Evolutionary conservation across 2,888 invertebrate genomes (phyloP).

Genomic region (Cryptus viduatorius): DNA sequence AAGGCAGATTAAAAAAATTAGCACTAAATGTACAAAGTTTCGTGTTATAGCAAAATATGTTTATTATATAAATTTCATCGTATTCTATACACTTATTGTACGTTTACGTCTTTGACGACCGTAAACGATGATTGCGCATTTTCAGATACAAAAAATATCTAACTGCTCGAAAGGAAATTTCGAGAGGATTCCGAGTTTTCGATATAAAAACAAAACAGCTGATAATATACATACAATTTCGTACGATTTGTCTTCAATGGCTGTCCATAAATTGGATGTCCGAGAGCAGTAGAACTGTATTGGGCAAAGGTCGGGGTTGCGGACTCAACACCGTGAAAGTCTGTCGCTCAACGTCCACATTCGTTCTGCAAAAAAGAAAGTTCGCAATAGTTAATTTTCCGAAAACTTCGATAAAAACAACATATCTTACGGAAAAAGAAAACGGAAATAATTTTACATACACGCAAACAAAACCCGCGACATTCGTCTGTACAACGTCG

Average conservation of each 20-base stretch:
- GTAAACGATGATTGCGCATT: too few species aligned
- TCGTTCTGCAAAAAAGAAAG: conserved; percentile 89
- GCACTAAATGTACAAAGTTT: too few species aligned
- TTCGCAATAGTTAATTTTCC: not conserved
- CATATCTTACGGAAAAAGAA: not conserved
- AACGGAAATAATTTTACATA: conserved; percentile 85
- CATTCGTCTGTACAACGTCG: conserved; percentile 94
- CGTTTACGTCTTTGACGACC: too few species aligned
- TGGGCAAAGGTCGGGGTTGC: conserved; percentile 96
- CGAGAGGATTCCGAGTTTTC: too few species aligned
- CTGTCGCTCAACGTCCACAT: conserved; percentile 95
- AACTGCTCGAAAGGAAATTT: too few species aligned
- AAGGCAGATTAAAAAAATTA: too few species aligned
- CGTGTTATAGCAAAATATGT: conserved; percentile 57
- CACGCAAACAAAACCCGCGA: conserved; percentile 97
- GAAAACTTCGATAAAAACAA: not conserved
- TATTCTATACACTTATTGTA: conserved; percentile 16
- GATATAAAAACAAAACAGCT: not conserved
- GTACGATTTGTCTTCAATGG: conserved; percentile 86
- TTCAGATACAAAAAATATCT: too few species aligned
- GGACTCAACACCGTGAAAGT: conserved; percentile 96
- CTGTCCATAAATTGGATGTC: conserved; percentile 98
- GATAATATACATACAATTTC: not conserved
- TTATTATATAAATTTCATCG: conserved; percentile 38
- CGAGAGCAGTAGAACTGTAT: conserved; percentile 93